Base-by-base conservation (phyloP, 2,797 vertebrate species). In the Chiloscyllium punctatum region DNA sequence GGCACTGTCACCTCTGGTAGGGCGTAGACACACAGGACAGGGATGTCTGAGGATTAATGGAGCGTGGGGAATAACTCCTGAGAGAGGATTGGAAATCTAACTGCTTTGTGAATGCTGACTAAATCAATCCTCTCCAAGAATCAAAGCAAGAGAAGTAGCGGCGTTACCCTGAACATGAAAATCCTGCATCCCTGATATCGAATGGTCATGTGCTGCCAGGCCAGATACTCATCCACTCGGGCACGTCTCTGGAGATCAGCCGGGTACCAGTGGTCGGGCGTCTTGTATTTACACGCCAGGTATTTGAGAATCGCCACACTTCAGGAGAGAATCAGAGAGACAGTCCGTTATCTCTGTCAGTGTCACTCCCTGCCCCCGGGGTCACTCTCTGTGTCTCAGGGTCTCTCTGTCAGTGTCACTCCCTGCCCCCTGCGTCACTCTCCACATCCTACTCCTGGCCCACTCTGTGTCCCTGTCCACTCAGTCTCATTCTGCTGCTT, bases 261-360 rank as follows among this genome's bases (percentile, higher is more conserved):
- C 0, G 99, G 99, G 96, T 98, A 99, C 99, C 99, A 99, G 97
- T 99, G 98, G n/a, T 99, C 98, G 0, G 98, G 97, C 1, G 98
- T 96, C 0, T 97, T 96, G 96, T 98, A 97, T 96, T 98, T 99
- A 96, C 98, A 97, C 0, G 69, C 97, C 96, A 99, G 68, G 97
- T 99, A 99, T 95, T 97, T 96, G 96, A 99, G 98, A 96, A 99
- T 99, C 0, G 99, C 98, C 71, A 97, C 94, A 69, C 99, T 99
- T 97, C 21, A 95, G 33, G 27, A 96, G 37, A 79, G 74, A 79
- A 11, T 42, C 21, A 18, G 15, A 79, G 3, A 7, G 57, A 62
- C 57, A 13, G 57, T 11, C 57, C 11, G 57, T 62, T 13, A 62
- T 11, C 15, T 42, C 15, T 1, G 3, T 82, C 16, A 42, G n/a